Percentiles rank a stretch among this genome's conserved stretches.
phyloP scores from a whole-genome alignment of 2,888 invertebrate genomes.

The Spicauda simplicius region DNA sequence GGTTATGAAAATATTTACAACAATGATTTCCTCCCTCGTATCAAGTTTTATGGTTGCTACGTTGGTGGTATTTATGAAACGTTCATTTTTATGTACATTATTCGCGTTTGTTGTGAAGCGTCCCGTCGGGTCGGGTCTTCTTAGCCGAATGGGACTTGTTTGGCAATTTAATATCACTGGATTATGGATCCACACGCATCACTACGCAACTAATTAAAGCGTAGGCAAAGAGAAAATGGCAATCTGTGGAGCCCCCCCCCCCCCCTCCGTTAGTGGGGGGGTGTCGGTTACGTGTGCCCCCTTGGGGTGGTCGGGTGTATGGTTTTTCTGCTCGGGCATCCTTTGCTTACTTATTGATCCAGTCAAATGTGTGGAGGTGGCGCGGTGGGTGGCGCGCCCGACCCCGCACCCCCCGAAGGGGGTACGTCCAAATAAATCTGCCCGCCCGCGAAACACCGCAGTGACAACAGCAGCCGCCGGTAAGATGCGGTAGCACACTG shows the following conservation, averaged over 20 bases:
- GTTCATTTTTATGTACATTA: conserved; percentile 2
- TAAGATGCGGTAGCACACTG: conserved; percentile 83
- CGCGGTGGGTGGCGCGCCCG: conserved; percentile 80
- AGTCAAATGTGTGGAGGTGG: conserved; percentile 86
- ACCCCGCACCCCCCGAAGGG: conserved; percentile 73
- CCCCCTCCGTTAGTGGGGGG: conserved; percentile 78
- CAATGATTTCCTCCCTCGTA: neutral
- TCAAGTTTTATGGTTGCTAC: conserved; percentile 4
- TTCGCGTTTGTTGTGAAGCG: neutral
- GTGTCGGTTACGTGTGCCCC: conserved; percentile 85
- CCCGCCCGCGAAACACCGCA: conserved; percentile 85
- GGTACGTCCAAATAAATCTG: conserved; percentile 86
- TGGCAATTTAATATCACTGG: conserved; percentile 74
- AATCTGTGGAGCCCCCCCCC: conserved; percentile 83
- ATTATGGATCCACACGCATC: conserved; percentile 82
- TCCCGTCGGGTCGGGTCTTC: conserved; percentile 21
- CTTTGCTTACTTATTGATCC: conserved; percentile 86
- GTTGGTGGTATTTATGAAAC: neutral
- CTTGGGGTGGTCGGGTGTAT: conserved; percentile 84
- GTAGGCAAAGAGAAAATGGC: conserved; percentile 86
- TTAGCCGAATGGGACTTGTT: conserved; percentile 41
- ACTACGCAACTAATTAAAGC: conserved; percentile 85
- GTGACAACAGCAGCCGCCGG: conserved; percentile 82
- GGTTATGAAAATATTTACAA: neutral
- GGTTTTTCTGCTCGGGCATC: conserved; percentile 86